These are phyloP conservation scores for Drosophila parabipectinata DNA, from an alignment of 1,140 invertebrate genomes.

Conservation along the genomic window DNA sequence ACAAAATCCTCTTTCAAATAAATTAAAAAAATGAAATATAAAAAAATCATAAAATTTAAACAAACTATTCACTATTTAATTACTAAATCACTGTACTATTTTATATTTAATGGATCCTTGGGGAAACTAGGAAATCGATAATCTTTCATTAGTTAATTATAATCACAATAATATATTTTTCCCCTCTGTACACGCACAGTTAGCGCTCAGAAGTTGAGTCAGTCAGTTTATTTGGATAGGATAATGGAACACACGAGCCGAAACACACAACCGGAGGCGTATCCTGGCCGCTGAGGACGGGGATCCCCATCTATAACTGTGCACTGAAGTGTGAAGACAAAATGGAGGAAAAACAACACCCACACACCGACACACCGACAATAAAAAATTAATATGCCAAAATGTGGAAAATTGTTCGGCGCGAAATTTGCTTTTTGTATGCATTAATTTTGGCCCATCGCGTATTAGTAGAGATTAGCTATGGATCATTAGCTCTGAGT, in stretches of 20 bases:
- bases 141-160: background rate
- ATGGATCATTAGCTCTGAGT: constrained; percentile 59
- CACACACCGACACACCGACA: constrained; percentile 11
- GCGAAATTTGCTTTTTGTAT: constrained; percentile 43
- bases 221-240: constrained; percentile 56
- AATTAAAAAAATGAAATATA: background rate
- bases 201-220: constrained; percentile 29
- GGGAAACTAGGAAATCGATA: background rate
- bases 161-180: background rate
- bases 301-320: constrained; percentile 24
- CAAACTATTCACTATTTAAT: background rate
- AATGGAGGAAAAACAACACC: constrained; percentile 8
- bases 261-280: constrained; percentile 29
- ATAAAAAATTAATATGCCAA: constrained; percentile 59
- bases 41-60: background rate
- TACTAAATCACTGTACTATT: too few species aligned
- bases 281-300: constrained; percentile 9
- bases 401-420: constrained; percentile 59
- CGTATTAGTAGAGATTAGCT: constrained; percentile 55
- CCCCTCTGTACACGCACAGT: constrained; percentile 2
- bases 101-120: background rate
- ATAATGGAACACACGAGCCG: constrained; percentile 56
- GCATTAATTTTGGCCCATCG: constrained; percentile 32
- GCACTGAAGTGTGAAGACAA: constrained; percentile 43
- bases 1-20: background rate